Evolutionary conservation across 2,888 invertebrate species (phyloP), one percentile per base, ranked within the genome.

Genomic region (Maniola hyperantus): DNA sequence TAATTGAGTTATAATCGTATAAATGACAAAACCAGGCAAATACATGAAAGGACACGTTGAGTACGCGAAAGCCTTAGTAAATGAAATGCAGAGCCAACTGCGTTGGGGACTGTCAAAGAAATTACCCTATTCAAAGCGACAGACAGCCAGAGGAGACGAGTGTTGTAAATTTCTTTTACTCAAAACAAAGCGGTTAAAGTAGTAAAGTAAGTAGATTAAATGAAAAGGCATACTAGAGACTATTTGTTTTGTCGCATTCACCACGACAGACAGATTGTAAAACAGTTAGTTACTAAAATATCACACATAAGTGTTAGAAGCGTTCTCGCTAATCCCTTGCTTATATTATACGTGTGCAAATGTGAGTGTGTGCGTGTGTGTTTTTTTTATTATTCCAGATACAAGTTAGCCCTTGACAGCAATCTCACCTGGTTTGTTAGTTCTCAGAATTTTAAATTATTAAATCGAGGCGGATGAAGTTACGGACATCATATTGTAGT

Each of bases 151-250:
- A 86, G 76, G 79, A 83, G 84, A 87, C 81, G 81, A 79, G 80
- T 76, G 82, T 83, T 79, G 82, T 77, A 84, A 87, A 86, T 87
- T 88, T 88, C 87, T 87, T 89, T 88, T 82, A 75, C 82, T 72
- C 75, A 83, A 87, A 88, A 89, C 88, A 89, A 90, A 88, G 87
- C 83, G 81, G 86, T 89, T 83, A 83, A 86, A 53, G 68, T 48
- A 48, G 46, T 15, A 33, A 48, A 34, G 48, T 46, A 18, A 46
- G 15, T 18, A 48, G 15, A 6, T 6, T 48, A 11, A 48, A 48
- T 6, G n/a, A n/a, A 18, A 10, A 7, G 33, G 5, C 5, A 20
- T 18, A 33, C 48, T 34, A 8, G 8, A 15, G 34, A 44, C 26
- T 59, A 8, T 59, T 15, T 59, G 13, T 59, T 8, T 15, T 26